Base-by-base conservation (phyloP, 2,113 vertebrate species). In the Nothocercus nigrocapillus region DNA sequence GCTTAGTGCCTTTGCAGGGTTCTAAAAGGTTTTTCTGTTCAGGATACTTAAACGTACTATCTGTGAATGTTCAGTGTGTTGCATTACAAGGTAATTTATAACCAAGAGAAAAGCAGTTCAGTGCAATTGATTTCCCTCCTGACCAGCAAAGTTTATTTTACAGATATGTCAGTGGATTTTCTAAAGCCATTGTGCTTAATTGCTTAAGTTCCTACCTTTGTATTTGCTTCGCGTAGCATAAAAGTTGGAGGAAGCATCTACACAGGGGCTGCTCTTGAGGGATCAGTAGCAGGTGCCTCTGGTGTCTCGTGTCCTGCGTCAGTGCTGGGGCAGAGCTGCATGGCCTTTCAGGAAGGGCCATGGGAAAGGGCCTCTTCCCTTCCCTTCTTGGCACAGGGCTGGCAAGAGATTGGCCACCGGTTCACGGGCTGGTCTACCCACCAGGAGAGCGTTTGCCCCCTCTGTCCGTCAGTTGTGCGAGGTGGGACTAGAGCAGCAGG, bases 1-100 rank as follows among this genome's bases (percentile, higher is more conserved):
- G 53, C 20, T 28, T n/a, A 4, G 19, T 67, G 18, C 18, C 56
- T 40, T 51, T 78, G 82, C 51, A 47, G 63, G 44, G 22, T 3
- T 69, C 11, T 49, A 38, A n/a, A 69, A 34, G 40, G 4, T 20
- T 68, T 77, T 69, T 49, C 54, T 30, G 0, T 73, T 38, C 14
- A 42, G 49, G 51, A 10, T 79, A 5, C 28, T 53, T 47, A 17
- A 25, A 9, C 22, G 47, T 11, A 56, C 36, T 14, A 4, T 8
- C 59, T 67, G 68, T 47, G 75, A 53, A 13, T 3, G 40, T 51
- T 80, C 87, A 61, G 67, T 69, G 64, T 84, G 69, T 36, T 22
- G 86, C 73, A 27, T 7, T 59, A 40, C 32, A 21, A 17, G 83
- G 83, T 96, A 88, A 82, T 89, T 54, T 64, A 5, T 89, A 88